These are phyloP conservation scores for Burhinus bistriatus DNA, from an alignment of 2,113 vertebrate species.

Conservation along the genomic window DNA sequence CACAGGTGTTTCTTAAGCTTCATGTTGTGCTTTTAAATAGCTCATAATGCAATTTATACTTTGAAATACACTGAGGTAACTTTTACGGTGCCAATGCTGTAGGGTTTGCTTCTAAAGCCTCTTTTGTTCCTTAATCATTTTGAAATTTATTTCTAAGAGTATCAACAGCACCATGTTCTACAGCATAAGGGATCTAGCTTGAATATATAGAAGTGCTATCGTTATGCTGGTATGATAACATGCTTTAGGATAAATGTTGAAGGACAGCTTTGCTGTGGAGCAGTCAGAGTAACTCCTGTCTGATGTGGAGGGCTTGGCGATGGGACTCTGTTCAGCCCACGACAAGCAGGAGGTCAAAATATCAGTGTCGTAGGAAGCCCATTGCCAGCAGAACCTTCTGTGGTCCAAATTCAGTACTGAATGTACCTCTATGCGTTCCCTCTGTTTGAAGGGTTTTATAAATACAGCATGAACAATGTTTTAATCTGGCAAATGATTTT, in stretches of 20 bases:
- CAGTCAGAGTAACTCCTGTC: neutral
- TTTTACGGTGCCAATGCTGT: neutral
- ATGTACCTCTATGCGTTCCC: neutral
- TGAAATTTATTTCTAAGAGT: neutral
- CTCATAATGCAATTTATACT: neutral
- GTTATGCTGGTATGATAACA: neutral
- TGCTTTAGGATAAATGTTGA: neutral
- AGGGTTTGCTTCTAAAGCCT: neutral
- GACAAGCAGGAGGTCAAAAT: neutral
- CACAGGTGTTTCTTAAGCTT: neutral
- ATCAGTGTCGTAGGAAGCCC: neutral
- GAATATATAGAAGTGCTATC: neutral
- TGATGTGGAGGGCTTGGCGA: neutral
- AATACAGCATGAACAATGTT: neutral
- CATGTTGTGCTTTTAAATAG: neutral
- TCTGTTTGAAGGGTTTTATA: neutral
- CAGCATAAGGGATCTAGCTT: neutral
- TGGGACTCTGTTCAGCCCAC: neutral
- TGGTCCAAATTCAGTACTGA: neutral
- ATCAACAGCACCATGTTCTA: neutral
- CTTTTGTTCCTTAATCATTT: neutral
- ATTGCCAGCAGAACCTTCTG: neutral
- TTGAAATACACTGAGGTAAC: neutral
- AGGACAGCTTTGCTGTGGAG: neutral
- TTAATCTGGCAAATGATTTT: neutral